phyloP scores from a whole-genome alignment of 2,797 vertebrate genomes.

The Anisognathus igniventris region DNA sequence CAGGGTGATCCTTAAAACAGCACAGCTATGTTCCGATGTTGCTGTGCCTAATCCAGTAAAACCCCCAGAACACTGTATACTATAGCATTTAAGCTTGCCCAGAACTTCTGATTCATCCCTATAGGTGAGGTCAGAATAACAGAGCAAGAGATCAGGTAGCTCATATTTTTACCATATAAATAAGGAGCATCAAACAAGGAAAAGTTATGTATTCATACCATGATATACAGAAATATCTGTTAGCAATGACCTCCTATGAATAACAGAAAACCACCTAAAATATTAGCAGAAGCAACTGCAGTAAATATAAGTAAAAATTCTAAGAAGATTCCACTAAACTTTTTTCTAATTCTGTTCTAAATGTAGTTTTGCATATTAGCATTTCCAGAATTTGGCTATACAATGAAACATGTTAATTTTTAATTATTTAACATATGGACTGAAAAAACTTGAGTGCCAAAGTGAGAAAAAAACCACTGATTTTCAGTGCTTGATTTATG shows the following conservation, averaged over 20 bases:
- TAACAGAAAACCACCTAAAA: neutral
- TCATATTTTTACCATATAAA: neutral
- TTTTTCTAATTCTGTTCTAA: neutral
- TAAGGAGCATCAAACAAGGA: neutral
- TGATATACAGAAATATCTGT: neutral
- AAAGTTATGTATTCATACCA: neutral
- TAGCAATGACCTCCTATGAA: neutral
- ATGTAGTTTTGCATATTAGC: neutral
- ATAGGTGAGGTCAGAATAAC: neutral
- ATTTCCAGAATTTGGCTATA: neutral
- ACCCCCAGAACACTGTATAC: neutral
- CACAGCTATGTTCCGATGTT: accelerated
- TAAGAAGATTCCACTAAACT: neutral
- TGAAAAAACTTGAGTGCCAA: neutral
- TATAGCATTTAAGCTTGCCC: neutral
- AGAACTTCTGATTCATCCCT: neutral
- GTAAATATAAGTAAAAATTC: neutral
- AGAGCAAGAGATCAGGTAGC: neutral
- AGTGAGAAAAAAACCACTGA: neutral
- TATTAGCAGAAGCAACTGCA: neutral
- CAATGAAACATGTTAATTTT: neutral
- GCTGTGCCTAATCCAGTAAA: neutral
- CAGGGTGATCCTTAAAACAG: neutral
- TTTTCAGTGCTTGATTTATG: neutral
- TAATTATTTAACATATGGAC: neutral